Evolutionary conservation across 2,888 invertebrate species (phyloP).

Genomic region (Drosophila melanosoma): DNA sequence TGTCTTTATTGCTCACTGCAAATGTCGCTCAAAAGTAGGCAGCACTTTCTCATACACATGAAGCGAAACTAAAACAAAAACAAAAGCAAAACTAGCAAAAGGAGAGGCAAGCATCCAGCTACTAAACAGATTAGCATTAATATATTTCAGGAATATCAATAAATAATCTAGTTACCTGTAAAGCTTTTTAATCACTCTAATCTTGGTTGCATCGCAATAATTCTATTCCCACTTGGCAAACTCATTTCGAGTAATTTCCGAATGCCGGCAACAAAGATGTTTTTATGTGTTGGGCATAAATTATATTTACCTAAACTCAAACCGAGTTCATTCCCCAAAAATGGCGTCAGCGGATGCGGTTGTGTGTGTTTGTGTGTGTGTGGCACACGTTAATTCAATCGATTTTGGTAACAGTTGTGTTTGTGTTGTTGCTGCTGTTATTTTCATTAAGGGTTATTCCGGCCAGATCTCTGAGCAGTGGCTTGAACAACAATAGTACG

Average conservation of each 20-base stretch:
- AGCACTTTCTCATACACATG: constrained; percentile 23
- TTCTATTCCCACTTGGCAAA: constrained; percentile 39
- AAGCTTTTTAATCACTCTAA: constrained; percentile 24
- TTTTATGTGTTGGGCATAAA: constrained; percentile 64
- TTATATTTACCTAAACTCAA: constrained; percentile 63
- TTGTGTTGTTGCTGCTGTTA: constrained; percentile 32
- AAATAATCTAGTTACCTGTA: constrained; percentile 44
- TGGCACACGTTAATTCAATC: constrained; percentile 72
- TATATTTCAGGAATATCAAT: constrained; percentile 27
- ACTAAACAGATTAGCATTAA: constrained; percentile 20
- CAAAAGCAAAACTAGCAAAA: neutral
- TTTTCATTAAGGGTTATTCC: constrained; percentile 81
- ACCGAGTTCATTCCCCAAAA: constrained; percentile 31
- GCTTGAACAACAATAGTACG: constrained; percentile 53
- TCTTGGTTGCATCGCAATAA: constrained; percentile 19
- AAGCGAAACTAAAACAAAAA: constrained; percentile 4
- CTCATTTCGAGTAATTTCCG: constrained; percentile 51
- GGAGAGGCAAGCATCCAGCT: neutral
- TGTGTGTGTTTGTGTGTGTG: constrained; percentile 19
- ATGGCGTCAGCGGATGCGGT: constrained; percentile 76
- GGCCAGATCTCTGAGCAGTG: constrained; percentile 71
- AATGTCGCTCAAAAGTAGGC: constrained; percentile 58
- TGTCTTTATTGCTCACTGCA: constrained; percentile 12
- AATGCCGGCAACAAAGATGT: constrained; percentile 38
- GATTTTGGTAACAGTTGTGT: constrained; percentile 78